phyloP scores from a whole-genome alignment of 2,888 invertebrate genomes.

The Campoplex nolae region DNA sequence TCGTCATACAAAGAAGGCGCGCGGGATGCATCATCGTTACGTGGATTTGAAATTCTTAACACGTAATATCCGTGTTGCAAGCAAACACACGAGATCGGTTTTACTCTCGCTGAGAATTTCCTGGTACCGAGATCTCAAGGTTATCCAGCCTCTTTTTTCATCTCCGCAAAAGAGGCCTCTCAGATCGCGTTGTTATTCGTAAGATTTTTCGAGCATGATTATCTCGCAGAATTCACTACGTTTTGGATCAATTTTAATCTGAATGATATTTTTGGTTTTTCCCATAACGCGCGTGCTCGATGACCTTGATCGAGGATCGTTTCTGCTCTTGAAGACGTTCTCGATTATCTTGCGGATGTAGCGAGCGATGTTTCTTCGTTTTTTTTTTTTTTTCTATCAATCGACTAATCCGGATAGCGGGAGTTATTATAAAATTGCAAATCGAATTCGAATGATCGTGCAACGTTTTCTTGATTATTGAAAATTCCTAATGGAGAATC shows the following conservation, averaged over 20 bases:
- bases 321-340: neutral
- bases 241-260: neutral
- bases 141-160: slow-evolving; percentile 32
- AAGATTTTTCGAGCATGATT: neutral
- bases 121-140: slow-evolving; percentile 72
- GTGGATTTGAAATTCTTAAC: slow-evolving; percentile 71
- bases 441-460: neutral
- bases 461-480: neutral
- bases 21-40: slow-evolving; percentile 73
- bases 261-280: neutral
- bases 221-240: neutral
- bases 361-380: neutral
- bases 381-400: neutral
- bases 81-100: slow-evolving; percentile 42
- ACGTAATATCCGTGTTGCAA: slow-evolving; percentile 73
- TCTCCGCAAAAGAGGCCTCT: neutral
- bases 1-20: slow-evolving; percentile 69
- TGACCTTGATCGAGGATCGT: neutral
- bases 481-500: neutral
- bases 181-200: neutral
- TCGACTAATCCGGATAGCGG: neutral
- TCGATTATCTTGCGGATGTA: neutral
- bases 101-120: slow-evolving; percentile 71
- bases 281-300: neutral
- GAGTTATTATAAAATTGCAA: neutral